These are phyloP conservation scores for Phyllostomus discolor DNA, from an alignment of 2,113 vertebrate genomes.

Conservation along the genomic window DNA sequence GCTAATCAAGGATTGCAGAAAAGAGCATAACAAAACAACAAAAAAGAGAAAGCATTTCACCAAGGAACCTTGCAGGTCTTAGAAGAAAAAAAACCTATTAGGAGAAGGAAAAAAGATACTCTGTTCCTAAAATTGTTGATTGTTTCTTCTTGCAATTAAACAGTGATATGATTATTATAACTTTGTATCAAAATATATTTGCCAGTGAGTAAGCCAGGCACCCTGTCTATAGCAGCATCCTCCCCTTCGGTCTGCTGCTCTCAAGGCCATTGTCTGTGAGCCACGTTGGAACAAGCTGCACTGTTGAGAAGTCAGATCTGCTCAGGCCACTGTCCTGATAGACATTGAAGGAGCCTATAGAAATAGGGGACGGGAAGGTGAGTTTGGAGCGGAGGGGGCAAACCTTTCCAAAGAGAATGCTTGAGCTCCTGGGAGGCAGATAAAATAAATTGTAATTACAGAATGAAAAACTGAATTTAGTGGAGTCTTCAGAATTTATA, in stretches of 20 bases:
- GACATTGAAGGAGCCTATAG: background rate
- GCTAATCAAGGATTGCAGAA: conserved; percentile 17
- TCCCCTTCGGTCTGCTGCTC: background rate
- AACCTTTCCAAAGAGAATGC: background rate
- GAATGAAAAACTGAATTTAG: background rate
- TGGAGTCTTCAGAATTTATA: background rate
- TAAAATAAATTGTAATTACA: background rate
- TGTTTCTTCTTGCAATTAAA: background rate
- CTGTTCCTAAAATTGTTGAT: background rate
- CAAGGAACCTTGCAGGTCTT: background rate
- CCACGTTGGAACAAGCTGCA: background rate
- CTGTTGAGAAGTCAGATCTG: background rate
- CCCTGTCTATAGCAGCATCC: background rate
- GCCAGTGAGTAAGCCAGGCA: background rate
- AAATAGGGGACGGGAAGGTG: background rate
- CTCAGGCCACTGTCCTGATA: background rate
- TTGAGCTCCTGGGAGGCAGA: background rate
- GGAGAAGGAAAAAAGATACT: background rate
- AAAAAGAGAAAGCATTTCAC: background rate
- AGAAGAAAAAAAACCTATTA: background rate
- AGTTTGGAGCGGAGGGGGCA: background rate
- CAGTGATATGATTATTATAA: background rate
- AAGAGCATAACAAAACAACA: background rate
- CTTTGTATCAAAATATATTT: background rate
- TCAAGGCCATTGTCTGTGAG: background rate